These are phyloP conservation scores for Cinclus cinclus DNA, from an alignment of 2,113 vertebrate species.

Conservation along the genomic window DNA sequence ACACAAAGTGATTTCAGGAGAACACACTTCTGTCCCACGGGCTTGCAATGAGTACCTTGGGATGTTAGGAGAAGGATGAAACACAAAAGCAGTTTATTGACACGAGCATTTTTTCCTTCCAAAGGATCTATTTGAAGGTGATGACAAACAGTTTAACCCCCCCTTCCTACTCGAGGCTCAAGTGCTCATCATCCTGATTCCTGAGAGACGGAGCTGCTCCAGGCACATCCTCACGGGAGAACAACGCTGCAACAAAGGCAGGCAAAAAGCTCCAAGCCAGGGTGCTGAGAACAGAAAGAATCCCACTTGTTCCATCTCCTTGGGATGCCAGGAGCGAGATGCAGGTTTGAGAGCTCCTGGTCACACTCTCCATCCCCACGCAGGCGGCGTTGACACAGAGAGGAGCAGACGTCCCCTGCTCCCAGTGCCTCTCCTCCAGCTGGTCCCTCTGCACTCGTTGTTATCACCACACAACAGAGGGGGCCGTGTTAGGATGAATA, in stretches of 20 bases:
- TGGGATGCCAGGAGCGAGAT: background rate
- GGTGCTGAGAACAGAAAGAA: background rate
- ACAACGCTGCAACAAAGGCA: background rate
- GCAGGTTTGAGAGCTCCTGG: background rate
- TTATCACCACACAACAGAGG: background rate
- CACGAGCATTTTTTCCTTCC: background rate
- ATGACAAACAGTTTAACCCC: constrained; percentile 40
- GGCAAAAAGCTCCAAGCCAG: background rate
- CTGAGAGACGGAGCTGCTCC: background rate
- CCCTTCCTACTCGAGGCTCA: constrained; percentile 7
- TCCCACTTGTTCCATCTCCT: background rate
- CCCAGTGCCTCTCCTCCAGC: background rate
- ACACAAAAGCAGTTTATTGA: background rate
- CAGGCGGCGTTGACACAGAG: background rate
- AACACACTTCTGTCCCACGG: background rate
- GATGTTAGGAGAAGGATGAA: background rate
- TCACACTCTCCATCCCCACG: background rate
- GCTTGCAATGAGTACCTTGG: background rate
- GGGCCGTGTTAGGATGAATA: background rate
- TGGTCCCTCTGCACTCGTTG: background rate
- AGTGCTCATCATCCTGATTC: constrained; percentile 25
- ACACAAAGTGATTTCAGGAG: background rate
- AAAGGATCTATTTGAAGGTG: constrained; percentile 11
- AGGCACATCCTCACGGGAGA: background rate
- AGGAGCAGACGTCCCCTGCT: background rate